These are phyloP conservation scores for Gallinago solitaria DNA, from an alignment of 2,797 vertebrate species.

Conservation along the genomic window DNA sequence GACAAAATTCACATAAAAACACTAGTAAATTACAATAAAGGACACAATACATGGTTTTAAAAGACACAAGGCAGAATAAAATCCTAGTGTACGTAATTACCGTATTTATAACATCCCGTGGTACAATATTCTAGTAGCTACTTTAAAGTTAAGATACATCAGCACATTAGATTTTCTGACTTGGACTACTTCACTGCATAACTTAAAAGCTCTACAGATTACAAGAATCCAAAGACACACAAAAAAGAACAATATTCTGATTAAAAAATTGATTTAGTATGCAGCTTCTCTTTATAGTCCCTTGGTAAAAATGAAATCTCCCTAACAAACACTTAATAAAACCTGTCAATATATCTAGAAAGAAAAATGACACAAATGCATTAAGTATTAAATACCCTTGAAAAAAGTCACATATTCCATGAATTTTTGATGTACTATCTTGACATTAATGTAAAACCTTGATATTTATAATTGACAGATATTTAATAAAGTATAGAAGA, in stretches of 20 bases:
- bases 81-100: slow-evolving; percentile 52
- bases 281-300: slow-evolving; percentile 80
- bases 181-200: slow-evolving; percentile 44
- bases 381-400: slow-evolving; percentile 87
- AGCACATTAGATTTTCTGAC: slow-evolving; percentile 68
- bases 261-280: slow-evolving; percentile 81
- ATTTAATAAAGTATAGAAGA: slow-evolving; percentile 87
- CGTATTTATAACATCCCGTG: slow-evolving; percentile 57
- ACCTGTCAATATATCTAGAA: slow-evolving; percentile 84
- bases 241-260: slow-evolving; percentile 76
- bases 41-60: slow-evolving; percentile 3
- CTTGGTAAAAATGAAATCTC: slow-evolving; percentile 82
- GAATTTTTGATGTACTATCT: slow-evolving; percentile 90
- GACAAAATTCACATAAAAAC: not conserved
- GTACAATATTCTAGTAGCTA: slow-evolving; percentile 40
- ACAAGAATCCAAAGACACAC: slow-evolving; percentile 68
- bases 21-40: not conserved
- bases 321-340: slow-evolving; percentile 89
- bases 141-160: slow-evolving; percentile 70
- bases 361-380: slow-evolving; percentile 87
- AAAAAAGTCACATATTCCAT: slow-evolving; percentile 85
- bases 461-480: slow-evolving; percentile 90
- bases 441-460: slow-evolving; percentile 89
- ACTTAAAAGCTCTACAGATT: slow-evolving; percentile 67
- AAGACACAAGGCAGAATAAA: slow-evolving; percentile 35